Percentiles rank a stretch among this genome's conserved stretches.
phyloP scores from a whole-genome alignment of 2,797 vertebrate species.

The Cossypha polioptera region DNA sequence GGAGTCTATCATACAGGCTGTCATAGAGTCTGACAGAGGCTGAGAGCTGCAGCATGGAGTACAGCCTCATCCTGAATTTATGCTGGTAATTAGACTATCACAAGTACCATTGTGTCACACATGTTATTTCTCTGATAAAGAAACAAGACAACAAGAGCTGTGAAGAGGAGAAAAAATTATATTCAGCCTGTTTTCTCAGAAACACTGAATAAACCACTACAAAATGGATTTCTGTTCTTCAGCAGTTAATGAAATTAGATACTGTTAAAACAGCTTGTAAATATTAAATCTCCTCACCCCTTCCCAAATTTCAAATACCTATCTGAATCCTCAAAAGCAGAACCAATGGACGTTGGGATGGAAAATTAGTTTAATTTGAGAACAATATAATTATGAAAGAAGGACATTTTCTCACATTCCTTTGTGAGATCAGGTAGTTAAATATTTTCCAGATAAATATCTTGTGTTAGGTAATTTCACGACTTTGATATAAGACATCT shows the following conservation, averaged over 20 bases:
- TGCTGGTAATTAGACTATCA: constrained; percentile 28
- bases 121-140: constrained; percentile 20
- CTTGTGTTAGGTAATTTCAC: background rate
- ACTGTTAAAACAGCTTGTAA: background rate
- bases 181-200: background rate
- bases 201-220: background rate
- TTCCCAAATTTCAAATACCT: background rate
- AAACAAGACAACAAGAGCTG: background rate
- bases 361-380: background rate
- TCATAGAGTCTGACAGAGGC: background rate
- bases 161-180: background rate
- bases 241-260: background rate
- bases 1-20: background rate
- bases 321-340: background rate
- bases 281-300: fast-evolving
- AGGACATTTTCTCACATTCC: background rate
- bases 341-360: background rate
- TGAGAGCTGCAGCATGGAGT: background rate
- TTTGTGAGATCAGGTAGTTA: background rate
- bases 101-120: background rate
- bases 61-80: constrained; percentile 25
- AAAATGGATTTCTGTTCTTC: background rate
- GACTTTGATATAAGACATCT: background rate
- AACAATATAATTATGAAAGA: background rate
- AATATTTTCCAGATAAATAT: background rate